Evolutionary conservation across 2,888 invertebrate genomes (phyloP).

Genomic region (Barypeithes pellucidus): DNA sequence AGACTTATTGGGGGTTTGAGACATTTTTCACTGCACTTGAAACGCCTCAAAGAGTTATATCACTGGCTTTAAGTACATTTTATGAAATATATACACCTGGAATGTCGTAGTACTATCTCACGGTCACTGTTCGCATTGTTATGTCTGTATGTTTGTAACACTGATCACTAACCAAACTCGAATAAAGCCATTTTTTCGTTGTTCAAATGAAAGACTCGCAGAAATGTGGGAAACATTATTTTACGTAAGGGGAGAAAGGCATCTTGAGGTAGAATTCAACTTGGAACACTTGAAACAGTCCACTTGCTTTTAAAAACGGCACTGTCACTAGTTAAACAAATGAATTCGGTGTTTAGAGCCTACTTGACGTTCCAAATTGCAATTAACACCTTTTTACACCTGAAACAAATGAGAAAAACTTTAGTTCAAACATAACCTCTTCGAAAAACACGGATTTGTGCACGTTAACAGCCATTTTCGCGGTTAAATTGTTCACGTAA

Average conservation of each 20-base stretch:
- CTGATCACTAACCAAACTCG: constrained; percentile 68
- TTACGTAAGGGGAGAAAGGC: constrained; percentile 52
- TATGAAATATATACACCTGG: constrained; percentile 55
- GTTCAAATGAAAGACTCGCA: constrained; percentile 61
- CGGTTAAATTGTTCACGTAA: constrained; percentile 37
- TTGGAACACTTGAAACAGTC: constrained; percentile 18
- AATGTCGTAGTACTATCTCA: constrained; percentile 50
- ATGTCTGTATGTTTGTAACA: constrained; percentile 7
- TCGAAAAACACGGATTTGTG: constrained; percentile 59
- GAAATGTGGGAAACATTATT: constrained; percentile 64
- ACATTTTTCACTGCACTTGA: constrained; percentile 67
- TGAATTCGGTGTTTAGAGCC: neutral
- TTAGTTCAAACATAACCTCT: constrained; percentile 66
- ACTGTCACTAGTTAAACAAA: constrained; percentile 8
- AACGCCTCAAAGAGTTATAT: constrained; percentile 55
- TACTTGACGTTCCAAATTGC: neutral
- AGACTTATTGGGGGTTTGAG: constrained; percentile 67
- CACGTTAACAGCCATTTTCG: constrained; percentile 48
- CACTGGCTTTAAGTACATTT: constrained; percentile 60
- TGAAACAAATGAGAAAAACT: constrained; percentile 64
- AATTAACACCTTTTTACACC: constrained; percentile 59
- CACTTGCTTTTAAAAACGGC: constrained; percentile 1
- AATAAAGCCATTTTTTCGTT: constrained; percentile 71
- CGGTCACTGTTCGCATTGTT: constrained; percentile 50
- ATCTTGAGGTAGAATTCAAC: constrained; percentile 40